These are phyloP conservation scores for Luehdorfia chinensis DNA, from an alignment of 1,140 invertebrate species.

Conservation along the genomic window DNA sequence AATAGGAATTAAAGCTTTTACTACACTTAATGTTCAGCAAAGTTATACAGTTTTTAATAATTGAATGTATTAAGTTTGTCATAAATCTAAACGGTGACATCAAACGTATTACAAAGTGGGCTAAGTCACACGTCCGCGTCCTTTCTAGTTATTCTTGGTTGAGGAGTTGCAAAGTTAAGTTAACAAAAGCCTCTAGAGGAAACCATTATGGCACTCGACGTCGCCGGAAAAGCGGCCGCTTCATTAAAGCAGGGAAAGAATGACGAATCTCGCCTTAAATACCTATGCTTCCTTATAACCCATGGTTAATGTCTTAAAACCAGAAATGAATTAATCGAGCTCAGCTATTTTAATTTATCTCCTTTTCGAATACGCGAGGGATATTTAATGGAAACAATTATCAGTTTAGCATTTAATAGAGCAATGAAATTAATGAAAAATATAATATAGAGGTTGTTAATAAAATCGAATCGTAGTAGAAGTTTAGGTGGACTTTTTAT, in stretches of 20 bases:
- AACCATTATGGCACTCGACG: conserved; percentile 66
- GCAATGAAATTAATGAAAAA: too few species aligned
- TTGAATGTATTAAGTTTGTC: too few species aligned
- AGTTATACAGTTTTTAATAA: too few species aligned
- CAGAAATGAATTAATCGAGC: too few species aligned
- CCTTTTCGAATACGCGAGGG: neutral
- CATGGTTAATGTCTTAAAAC: conserved; percentile 5
- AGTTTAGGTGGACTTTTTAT: too few species aligned
- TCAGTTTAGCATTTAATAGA: too few species aligned
- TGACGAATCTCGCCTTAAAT: conserved; percentile 18
- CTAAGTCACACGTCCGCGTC: conserved; percentile 37
- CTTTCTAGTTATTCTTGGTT: conserved; percentile 45
- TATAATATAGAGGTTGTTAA: too few species aligned
- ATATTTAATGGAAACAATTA: too few species aligned
- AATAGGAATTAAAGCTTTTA: too few species aligned
- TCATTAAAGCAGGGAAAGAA: conserved; percentile 54
- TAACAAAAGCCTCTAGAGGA: conserved; percentile 64
- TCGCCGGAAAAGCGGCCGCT: conserved; percentile 46
- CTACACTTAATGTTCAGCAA: too few species aligned
- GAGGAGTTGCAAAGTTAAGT: conserved; percentile 59
- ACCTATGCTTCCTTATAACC: neutral
- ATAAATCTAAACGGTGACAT: too few species aligned
- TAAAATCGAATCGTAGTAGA: too few species aligned
- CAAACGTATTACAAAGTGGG: conserved; percentile 10
- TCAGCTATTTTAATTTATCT: neutral